Evolutionary conservation across 2,113 vertebrate genomes (phyloP).

Genomic region (Corapipo altera): DNA sequence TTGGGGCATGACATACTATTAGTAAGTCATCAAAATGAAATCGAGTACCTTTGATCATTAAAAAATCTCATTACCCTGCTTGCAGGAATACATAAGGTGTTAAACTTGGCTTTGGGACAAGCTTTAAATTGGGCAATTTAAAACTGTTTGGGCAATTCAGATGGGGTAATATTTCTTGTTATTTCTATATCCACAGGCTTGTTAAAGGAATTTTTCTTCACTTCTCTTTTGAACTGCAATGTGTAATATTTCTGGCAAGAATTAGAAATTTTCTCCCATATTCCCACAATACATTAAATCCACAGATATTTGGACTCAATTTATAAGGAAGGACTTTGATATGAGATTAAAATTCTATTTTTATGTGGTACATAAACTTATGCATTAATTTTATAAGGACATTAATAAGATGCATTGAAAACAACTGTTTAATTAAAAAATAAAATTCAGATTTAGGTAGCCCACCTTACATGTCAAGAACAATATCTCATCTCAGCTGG

Average conservation of each 20-base stretch:
- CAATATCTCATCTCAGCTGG: not conserved
- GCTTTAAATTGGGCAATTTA: not conserved
- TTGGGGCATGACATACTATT: not conserved
- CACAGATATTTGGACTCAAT: not conserved
- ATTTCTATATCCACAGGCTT: not conserved
- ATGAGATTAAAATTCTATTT: not conserved
- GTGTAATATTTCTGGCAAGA: not conserved
- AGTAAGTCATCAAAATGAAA: not conserved
- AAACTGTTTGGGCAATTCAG: not conserved
- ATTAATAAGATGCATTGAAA: not conserved
- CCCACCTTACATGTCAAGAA: not conserved
- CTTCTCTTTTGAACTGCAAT: not conserved
- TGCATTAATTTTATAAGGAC: not conserved
- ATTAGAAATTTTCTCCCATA: not conserved
- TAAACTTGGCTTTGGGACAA: slow-evolving; percentile 13
- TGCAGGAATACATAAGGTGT: not conserved
- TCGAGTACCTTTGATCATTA: not conserved
- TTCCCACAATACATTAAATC: not conserved
- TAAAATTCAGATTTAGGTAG: not conserved
- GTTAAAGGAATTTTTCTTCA: not conserved
- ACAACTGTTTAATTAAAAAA: not conserved
- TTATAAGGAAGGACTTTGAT: not conserved
- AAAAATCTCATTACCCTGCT: not conserved
- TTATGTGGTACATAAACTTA: not conserved
- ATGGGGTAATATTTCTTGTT: not conserved